These are phyloP conservation scores for Caenorhabditis sinica DNA, from an alignment of 2,888 invertebrate species.

Conservation along the genomic window DNA sequence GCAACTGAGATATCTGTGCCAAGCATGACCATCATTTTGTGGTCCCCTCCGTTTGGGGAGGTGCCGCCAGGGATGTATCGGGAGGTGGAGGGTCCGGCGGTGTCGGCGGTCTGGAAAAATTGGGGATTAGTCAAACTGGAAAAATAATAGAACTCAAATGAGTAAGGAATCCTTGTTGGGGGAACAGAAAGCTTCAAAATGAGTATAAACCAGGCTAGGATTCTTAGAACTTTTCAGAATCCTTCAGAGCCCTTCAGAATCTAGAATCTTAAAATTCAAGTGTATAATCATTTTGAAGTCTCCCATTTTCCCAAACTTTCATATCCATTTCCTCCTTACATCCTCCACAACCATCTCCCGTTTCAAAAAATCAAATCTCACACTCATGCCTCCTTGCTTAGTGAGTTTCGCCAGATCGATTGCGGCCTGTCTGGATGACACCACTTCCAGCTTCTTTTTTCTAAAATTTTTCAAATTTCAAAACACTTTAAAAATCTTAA, in stretches of 20 bases:
- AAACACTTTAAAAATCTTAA: background rate
- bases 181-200: too few relatives aligned
- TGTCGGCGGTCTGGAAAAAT: slow-evolving; percentile 29
- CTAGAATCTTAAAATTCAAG: background rate
- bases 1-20: slow-evolving; percentile 76
- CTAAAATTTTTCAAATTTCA: slow-evolving; percentile 10
- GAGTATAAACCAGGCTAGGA: background rate
- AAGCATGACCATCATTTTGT: slow-evolving; percentile 74
- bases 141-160: too few relatives aligned
- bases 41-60: slow-evolving; percentile 33
- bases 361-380: slow-evolving; percentile 29
- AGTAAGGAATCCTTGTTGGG: too few relatives aligned
- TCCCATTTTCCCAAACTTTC: background rate
- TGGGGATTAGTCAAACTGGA: background rate
- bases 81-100: slow-evolving; percentile 42
- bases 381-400: slow-evolving; percentile 51
- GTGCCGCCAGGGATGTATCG: slow-evolving; percentile 47
- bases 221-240: background rate
- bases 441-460: slow-evolving; percentile 77
- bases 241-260: background rate
- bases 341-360: background rate
- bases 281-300: too few relatives aligned
- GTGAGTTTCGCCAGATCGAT: slow-evolving; percentile 58
- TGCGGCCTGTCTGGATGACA: slow-evolving; percentile 79
- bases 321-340: background rate